These are phyloP conservation scores for Spongilla lacustris DNA, from an alignment of 37 sponge, comb jelly and placozoan genomes.

Conservation along the genomic window DNA sequence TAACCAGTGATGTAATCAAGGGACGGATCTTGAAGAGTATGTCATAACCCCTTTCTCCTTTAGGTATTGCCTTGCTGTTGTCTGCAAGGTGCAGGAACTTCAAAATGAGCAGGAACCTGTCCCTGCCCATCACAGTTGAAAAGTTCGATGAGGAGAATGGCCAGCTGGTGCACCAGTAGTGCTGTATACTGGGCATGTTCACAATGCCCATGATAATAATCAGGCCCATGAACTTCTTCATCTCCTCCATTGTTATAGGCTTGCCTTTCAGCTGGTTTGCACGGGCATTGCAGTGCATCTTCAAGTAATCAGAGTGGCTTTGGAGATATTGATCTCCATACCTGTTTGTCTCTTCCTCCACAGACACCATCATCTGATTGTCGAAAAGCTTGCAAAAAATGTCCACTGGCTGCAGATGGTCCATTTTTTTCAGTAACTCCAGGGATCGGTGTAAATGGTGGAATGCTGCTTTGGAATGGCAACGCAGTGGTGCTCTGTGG, in stretches of 20 bases:
- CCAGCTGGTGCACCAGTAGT: background rate
- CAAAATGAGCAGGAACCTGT: background rate
- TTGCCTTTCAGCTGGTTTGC: background rate
- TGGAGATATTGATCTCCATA: constrained; percentile 22
- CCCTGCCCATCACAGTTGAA: background rate
- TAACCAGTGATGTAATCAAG: background rate
- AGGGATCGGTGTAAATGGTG: no score
- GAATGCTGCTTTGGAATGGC: no score
- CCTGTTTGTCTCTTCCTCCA: background rate
- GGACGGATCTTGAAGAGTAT: background rate
- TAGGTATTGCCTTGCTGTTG: background rate
- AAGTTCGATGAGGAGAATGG: background rate
- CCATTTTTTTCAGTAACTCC: no score
- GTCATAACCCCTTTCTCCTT: background rate
- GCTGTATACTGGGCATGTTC: background rate
- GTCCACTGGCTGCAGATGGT: no score
- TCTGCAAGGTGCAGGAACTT: background rate
- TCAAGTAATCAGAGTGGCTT: constrained; percentile 52
- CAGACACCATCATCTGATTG: no score
- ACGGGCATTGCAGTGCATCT: background rate
- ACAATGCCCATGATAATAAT: no score
- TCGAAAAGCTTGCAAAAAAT: no score
- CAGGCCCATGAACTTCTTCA: no score
- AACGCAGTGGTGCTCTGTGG: no score
- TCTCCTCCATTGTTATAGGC: background rate